Conservation (phyloP, 2,888 invertebrate species). For the Scaptomyza reducta region DNA sequence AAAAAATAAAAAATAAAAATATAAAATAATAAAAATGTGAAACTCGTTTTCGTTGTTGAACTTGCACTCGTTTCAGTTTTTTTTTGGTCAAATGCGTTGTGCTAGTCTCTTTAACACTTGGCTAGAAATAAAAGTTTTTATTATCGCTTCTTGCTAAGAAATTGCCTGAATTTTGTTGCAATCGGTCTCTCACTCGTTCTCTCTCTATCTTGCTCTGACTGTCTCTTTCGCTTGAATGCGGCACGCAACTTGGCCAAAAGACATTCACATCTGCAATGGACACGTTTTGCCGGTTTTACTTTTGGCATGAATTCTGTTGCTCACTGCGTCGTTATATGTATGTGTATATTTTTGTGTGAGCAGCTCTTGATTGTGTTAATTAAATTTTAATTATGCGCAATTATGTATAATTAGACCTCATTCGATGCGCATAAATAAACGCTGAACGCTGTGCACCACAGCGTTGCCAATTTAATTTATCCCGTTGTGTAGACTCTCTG, state of each 20-base stretch:
- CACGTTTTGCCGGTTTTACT: conserved; percentile 75
- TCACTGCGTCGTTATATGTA: conserved; percentile 1
- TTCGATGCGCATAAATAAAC: conserved; percentile 50
- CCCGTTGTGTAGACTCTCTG: conserved; percentile 21
- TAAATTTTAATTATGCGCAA: conserved; percentile 74
- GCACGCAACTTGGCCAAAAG: conserved; percentile 65
- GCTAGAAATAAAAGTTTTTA: conserved; percentile 64
- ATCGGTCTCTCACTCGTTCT: not conserved
- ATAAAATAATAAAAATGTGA: conserved; percentile 44
- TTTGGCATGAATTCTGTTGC: conserved; percentile 35
- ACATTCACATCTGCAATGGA: conserved; percentile 49
- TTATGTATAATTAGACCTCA: conserved; percentile 70
- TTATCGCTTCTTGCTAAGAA: conserved; percentile 27
- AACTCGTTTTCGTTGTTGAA: conserved; percentile 74
- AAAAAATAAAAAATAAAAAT: conserved; percentile 11
- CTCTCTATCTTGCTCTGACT: conserved; percentile 1
- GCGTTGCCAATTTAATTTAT: conserved; percentile 58
- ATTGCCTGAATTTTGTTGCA: conserved; percentile 48
- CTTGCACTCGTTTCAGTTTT: conserved; percentile 72
- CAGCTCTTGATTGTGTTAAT: conserved; percentile 76
- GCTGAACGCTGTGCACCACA: conserved; percentile 50
- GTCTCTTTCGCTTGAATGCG: conserved; percentile 33
- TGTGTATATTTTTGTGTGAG: conserved; percentile 27
- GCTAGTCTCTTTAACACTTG: conserved; percentile 51
- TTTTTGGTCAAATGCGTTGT: conserved; percentile 31